Evolutionary conservation across 2,797 vertebrate species (phyloP).

Genomic region (Toxotes lorentzi): DNA sequence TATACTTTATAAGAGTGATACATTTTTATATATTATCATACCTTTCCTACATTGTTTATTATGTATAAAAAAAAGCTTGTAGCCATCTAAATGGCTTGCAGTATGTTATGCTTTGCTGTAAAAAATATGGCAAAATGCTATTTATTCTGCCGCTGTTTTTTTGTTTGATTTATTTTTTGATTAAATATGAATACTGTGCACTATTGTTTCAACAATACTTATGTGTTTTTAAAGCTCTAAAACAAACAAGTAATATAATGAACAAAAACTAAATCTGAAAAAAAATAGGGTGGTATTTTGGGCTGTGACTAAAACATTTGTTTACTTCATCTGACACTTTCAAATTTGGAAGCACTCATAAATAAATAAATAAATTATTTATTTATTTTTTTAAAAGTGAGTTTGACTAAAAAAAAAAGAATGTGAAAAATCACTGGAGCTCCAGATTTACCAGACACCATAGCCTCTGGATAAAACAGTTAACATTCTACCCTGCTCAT

Average conservation of each 20-base stretch:
- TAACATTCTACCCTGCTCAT: conserved; percentile 57
- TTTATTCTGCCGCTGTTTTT: too few species aligned
- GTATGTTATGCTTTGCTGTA: not conserved
- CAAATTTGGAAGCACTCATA: conserved; percentile 34
- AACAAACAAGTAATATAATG: conserved; percentile 13
- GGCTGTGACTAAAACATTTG: conserved; percentile 28
- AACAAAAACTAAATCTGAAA: not conserved
- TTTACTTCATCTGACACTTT: conserved; percentile 45
- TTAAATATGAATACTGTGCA: not conserved
- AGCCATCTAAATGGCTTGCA: not conserved
- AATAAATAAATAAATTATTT: not conserved
- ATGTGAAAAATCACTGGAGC: conserved; percentile 17
- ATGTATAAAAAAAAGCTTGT: not conserved
- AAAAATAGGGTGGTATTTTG: conserved; percentile 24
- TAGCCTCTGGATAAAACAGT: conserved; percentile 61
- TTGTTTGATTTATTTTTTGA: too few species aligned
- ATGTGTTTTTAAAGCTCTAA: not conserved
- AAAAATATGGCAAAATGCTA: not conserved
- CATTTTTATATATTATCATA: not conserved
- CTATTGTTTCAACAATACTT: not conserved
- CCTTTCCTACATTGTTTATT: not conserved
- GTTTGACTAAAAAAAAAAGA: not conserved
- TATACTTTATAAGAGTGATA: too few species aligned
- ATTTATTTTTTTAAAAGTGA: too few species aligned
- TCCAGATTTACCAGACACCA: conserved; percentile 58